Evolutionary conservation across 1,140 invertebrate genomes (phyloP).

Genomic region (Conus ventricosus): DNA sequence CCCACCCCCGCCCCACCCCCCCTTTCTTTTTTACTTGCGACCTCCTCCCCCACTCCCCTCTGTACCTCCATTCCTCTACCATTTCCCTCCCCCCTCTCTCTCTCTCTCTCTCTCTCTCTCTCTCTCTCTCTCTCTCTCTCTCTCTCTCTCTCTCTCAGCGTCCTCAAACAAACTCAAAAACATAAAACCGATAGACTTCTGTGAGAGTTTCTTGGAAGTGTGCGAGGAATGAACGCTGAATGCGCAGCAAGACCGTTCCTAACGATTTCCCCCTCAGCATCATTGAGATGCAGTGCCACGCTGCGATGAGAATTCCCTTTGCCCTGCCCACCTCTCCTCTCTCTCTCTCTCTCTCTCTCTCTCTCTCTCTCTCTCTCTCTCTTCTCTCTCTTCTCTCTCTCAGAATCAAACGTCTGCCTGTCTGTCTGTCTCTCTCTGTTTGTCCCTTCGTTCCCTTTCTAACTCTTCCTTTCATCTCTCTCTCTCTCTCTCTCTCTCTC

Average conservation of each 20-base stretch:
- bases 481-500: too few relatives aligned
- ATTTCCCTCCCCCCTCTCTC: background rate
- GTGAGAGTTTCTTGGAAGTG: too few relatives aligned
- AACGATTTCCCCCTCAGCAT: too few relatives aligned
- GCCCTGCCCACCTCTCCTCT: background rate
- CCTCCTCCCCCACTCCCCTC: background rate
- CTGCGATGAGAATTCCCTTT: background rate
- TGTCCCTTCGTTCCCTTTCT: background rate
- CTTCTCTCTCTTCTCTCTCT: background rate
- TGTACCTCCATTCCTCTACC: background rate
- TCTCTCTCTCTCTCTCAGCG: background rate
- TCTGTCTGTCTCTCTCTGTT: too few relatives aligned
- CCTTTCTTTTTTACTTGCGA: background rate
- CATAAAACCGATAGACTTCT: too few relatives aligned
- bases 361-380: background rate
- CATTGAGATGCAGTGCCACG: too few relatives aligned
- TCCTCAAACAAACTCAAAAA: too few relatives aligned
- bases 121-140: background rate
- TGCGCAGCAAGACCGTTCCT: too few relatives aligned
- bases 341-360: background rate
- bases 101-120: background rate
- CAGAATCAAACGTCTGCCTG: background rate
- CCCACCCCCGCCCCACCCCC: too few relatives aligned
- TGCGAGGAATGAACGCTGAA: too few relatives aligned
- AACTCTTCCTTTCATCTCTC: background rate